These are phyloP conservation scores for Thalpophila matura DNA, from an alignment of 2,888 invertebrate genomes.

Conservation along the genomic window DNA sequence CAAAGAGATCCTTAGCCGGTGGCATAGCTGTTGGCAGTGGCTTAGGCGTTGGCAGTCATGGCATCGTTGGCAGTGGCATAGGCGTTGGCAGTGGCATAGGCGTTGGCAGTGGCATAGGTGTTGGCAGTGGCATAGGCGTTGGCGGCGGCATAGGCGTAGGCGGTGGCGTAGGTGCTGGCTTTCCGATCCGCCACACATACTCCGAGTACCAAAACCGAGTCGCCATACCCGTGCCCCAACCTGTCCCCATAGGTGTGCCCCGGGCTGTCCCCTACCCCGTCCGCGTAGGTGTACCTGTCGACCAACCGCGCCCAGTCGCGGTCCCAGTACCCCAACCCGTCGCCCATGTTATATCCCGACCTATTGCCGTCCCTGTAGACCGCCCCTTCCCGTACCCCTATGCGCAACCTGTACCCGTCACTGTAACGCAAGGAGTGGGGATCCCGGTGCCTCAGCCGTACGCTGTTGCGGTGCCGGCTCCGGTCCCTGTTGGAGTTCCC, in stretches of 20 bases:
- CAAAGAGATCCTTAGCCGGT: constrained; percentile 62
- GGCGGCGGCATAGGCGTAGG: constrained; percentile 15
- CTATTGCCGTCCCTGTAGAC: constrained; percentile 86
- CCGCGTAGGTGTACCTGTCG: constrained; percentile 87
- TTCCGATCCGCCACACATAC: constrained; percentile 81
- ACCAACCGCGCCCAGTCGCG: constrained; percentile 85
- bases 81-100: constrained; percentile 31
- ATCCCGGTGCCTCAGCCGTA: constrained; percentile 90
- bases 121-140: constrained; percentile 10
- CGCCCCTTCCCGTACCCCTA: constrained; percentile 90
- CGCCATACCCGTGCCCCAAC: constrained; percentile 88
- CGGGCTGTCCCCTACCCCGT: constrained; percentile 88
- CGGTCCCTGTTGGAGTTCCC: constrained; percentile 81
- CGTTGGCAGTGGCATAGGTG: constrained; percentile 17
- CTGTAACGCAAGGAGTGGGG: constrained; percentile 87
- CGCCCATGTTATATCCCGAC: constrained; percentile 84
- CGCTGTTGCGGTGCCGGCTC: constrained; percentile 82
- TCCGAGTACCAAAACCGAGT: constrained; percentile 87
- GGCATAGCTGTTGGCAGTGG: constrained; percentile 8
- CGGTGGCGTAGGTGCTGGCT: constrained; percentile 10
- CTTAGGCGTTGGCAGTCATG: too few species aligned
- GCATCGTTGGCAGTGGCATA: constrained; percentile 19
- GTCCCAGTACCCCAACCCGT: constrained; percentile 88
- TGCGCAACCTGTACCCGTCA: constrained; percentile 88
- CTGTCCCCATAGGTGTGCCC: constrained; percentile 80